Evolutionary conservation across 1,140 invertebrate genomes (phyloP).

Genomic region (Sycobia sp.): DNA sequence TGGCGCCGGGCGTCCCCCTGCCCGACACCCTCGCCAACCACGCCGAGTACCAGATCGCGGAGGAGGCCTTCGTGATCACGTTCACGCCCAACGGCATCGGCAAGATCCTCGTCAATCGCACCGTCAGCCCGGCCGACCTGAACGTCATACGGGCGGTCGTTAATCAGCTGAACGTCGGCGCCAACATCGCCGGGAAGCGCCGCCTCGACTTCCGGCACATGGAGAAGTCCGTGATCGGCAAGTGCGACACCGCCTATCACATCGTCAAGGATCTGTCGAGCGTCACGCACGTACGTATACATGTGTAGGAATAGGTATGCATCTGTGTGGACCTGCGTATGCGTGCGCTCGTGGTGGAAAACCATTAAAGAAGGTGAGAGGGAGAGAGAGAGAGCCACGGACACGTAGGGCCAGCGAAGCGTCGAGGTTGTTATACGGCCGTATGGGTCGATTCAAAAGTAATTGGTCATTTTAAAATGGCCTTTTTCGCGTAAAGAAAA

Average conservation of each 20-base stretch:
- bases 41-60: slow-evolving; percentile 29
- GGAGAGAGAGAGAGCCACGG: too few species aligned
- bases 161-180: slow-evolving; percentile 30
- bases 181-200: slow-evolving; percentile 19
- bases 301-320: too few species aligned
- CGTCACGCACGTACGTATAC: not conserved
- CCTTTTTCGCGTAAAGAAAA: too few species aligned
- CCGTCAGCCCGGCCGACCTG: slow-evolving; percentile 25
- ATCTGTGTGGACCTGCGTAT: too few species aligned
- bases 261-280: slow-evolving; percentile 16
- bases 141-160: slow-evolving; percentile 29
- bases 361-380: too few species aligned
- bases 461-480: too few species aligned
- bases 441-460: too few species aligned
- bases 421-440: too few species aligned
- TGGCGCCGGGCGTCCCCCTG: not conserved
- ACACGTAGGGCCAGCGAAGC: too few species aligned
- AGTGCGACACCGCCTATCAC: slow-evolving; percentile 28
- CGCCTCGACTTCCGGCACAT: slow-evolving; percentile 8
- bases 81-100: slow-evolving; percentile 27
- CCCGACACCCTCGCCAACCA: slow-evolving; percentile 21
- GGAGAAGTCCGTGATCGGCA: slow-evolving; percentile 34
- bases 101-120: slow-evolving; percentile 31
- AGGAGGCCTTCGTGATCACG: slow-evolving; percentile 29
- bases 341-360: too few species aligned